phyloP scores from a whole-genome alignment of 2,113 vertebrate species.

The Vombatus ursinus region DNA sequence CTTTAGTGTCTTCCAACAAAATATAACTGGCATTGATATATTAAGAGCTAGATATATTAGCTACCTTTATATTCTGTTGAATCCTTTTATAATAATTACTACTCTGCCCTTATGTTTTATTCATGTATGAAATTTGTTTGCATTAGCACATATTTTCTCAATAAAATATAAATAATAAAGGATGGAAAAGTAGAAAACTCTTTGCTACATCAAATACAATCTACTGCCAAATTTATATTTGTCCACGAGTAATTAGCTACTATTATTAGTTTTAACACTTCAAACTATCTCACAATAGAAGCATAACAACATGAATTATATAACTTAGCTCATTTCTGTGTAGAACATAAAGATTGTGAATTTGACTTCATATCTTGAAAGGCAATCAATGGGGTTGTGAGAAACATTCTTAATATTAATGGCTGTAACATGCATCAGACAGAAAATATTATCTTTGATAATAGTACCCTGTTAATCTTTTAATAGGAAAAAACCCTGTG shows the following conservation, averaged over 20 bases:
- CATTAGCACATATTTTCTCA: conserved; percentile 64
- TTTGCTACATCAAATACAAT: conserved; percentile 37
- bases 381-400: conserved; percentile 2
- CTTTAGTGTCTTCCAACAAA: conserved; percentile 78
- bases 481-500: neutral
- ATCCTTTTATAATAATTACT: conserved; percentile 80
- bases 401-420: conserved; percentile 28
- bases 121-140: conserved; percentile 78
- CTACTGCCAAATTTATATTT: conserved; percentile 50
- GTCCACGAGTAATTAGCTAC: conserved; percentile 3
- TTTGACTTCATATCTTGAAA: conserved; percentile 55
- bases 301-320: neutral
- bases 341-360: neutral
- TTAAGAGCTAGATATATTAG: conserved; percentile 76
- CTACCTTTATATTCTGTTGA: conserved; percentile 76
- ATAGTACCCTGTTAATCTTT: neutral
- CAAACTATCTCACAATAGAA: conserved; percentile 16
- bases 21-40: conserved; percentile 78
- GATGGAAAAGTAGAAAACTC: conserved; percentile 37
- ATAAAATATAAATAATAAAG: conserved; percentile 72
- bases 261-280: conserved; percentile 13
- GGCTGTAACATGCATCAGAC: neutral
- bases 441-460: neutral
- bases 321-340: conserved; percentile 41
- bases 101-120: conserved; percentile 79